Percentiles rank a stretch among this genome's conserved stretches.
phyloP scores from a whole-genome alignment of 2,113 vertebrate species.

The Paramormyrops kingsleyae region DNA sequence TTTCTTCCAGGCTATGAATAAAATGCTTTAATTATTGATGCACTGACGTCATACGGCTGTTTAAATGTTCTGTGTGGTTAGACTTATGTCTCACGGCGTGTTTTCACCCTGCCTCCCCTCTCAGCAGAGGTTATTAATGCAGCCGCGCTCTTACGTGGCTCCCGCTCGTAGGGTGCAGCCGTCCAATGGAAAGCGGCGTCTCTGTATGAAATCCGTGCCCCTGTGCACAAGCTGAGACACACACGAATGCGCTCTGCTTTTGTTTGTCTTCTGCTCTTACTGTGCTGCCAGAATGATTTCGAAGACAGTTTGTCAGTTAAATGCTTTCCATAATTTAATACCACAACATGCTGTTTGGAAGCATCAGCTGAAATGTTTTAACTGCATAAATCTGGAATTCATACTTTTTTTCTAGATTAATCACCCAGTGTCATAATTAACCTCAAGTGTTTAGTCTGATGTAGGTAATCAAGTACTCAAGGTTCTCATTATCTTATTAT shows the following conservation, averaged over 20 bases:
- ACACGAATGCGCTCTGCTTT: not conserved
- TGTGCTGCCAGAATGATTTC: not conserved
- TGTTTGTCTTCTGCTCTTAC: not conserved
- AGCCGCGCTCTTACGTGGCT: constrained; percentile 8
- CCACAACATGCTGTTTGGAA: not conserved
- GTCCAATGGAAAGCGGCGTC: constrained; percentile 16
- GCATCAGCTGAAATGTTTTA: not conserved
- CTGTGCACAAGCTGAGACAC: not conserved
- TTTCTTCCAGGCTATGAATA: constrained; percentile 70
- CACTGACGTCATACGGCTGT: constrained; percentile 64
- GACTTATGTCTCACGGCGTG: constrained; percentile 61
- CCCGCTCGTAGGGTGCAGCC: not conserved
- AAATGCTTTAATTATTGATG: constrained; percentile 73
- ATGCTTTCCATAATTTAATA: not conserved
- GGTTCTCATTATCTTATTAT: not conserved
- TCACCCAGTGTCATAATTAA: not conserved
- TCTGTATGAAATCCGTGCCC: constrained; percentile 20
- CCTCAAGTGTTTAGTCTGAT: not conserved
- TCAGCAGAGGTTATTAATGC: constrained; percentile 23
- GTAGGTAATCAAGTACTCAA: not conserved
- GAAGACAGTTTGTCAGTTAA: not conserved
- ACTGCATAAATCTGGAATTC: not conserved
- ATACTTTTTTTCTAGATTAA: not conserved
- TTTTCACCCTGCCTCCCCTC: constrained; percentile 31
- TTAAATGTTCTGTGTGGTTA: constrained; percentile 68